Evolutionary conservation across 2,797 vertebrate genomes (phyloP), one percentile per base, ranked within the genome.

Genomic region (Sarcophilus harrisii): DNA sequence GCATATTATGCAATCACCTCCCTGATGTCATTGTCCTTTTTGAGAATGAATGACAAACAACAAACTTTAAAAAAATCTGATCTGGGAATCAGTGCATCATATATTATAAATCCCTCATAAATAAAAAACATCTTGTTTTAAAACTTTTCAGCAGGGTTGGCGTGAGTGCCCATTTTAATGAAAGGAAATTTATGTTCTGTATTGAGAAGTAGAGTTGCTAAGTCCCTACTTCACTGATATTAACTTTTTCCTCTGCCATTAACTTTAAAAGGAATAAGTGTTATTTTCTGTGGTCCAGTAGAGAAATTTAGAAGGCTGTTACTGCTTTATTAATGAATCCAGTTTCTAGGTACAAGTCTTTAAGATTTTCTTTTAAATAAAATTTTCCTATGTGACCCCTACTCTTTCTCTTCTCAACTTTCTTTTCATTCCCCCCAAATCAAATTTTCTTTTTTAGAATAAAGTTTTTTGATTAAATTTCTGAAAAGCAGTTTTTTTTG

Each of bases 301-400:
- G 73, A 87, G 38, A 87, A 87, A 87, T 87, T 87, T 87, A 87
- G 73, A 87, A 49, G 49, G 73, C 73, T 87, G 73, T 87, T 87
- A 45, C 0, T 87, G 73, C 73, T 27, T 49, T 87, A 87, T 87
- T 87, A 87, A 87, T 87, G 18, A 87, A 49, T 24, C 38, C 73
- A 87, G 27, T 49, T 45, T 87, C 73, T 87, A 87, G 38, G 24
- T 27, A 45, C 73, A 11, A 49, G 45, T 27, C 9, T 87, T 24
- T 87, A 87, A 45, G 21, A n/a, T 87, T 49, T 45, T 87, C 27
- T 6, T 45, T 45, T 45, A 87, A 49, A 87, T 87, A 49, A 87
- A 27, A 87, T 87, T 87, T 87, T 45, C 24, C n/a, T 81, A 28
- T 49, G 24, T 11, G n/a, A 11, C 3, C 38, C 38, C 3, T 49